A percentile compares a stretch with the other conserved stretches of the same genome.
phyloP scores from a whole-genome alignment of 2,888 invertebrate species.

The Dugesia japonica region DNA sequence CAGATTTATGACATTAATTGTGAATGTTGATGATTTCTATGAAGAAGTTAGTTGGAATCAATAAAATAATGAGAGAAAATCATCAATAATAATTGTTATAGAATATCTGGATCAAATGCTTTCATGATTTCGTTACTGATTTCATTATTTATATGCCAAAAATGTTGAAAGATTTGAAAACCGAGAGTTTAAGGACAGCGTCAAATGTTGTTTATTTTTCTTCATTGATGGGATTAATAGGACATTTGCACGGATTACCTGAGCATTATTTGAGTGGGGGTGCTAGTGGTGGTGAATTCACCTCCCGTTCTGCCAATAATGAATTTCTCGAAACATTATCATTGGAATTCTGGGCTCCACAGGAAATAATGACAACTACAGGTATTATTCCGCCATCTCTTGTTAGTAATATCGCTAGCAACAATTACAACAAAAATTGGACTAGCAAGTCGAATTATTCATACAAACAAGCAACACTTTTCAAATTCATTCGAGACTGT shows the following conservation, averaged over 20 bases:
- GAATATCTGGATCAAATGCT: background rate
- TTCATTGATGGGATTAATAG: background rate
- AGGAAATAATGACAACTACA: background rate
- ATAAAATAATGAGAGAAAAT: background rate
- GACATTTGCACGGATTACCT: background rate
- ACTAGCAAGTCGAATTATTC: background rate
- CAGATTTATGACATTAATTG: background rate
- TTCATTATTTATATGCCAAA: constrained; percentile 2
- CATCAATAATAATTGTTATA: background rate
- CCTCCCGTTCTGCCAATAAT: background rate
- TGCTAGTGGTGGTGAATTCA: too few relatives aligned
- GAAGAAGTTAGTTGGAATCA: background rate
- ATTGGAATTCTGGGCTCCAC: background rate
- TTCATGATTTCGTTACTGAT: background rate
- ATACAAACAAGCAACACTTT: background rate
- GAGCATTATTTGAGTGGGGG: background rate
- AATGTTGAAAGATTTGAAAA: background rate
- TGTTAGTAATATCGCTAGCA: background rate
- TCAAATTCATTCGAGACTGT: constrained; percentile 11
- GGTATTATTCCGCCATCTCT: background rate
- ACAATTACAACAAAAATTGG: background rate
- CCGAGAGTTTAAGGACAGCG: background rate
- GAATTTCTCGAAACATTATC: background rate
- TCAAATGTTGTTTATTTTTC: background rate
- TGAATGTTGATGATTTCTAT: background rate